A percentile compares a stretch with the other conserved stretches of the same genome.
These are phyloP conservation scores for Mobula birostris DNA, from an alignment of 2,113 vertebrate species.

Conservation along the genomic window DNA sequence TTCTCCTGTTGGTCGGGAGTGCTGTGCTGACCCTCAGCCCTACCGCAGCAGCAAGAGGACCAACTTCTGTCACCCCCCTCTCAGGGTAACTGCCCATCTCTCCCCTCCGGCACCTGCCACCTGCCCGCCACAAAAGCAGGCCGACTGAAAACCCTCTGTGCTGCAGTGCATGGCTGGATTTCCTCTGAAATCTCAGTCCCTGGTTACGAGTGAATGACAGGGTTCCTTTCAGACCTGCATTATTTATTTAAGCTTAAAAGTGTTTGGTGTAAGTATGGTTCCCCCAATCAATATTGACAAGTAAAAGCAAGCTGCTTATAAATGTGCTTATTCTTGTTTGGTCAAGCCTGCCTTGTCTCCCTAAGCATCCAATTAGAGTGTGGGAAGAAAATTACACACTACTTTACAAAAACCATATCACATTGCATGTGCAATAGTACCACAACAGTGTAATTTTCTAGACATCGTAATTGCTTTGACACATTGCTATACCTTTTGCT, in stretches of 20 bases:
- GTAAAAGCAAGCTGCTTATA: background rate
- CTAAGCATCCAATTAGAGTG: constrained; percentile 11
- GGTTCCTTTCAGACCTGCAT: background rate
- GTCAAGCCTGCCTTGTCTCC: constrained; percentile 43
- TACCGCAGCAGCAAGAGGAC: background rate
- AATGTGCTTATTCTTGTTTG: constrained; percentile 43
- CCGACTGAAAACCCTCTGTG: background rate
- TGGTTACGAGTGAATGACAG: background rate
- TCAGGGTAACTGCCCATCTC: background rate
- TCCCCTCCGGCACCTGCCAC: background rate
- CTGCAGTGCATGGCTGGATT: background rate
- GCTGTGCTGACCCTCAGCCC: background rate
- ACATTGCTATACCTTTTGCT: background rate
- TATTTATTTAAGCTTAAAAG: background rate
- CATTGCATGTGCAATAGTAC: background rate
- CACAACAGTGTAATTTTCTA: background rate
- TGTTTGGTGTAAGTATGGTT: background rate
- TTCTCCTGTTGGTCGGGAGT: background rate
- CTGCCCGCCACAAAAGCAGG: too few species aligned
- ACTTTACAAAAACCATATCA: constrained; percentile 12
- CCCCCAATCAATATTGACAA: background rate
- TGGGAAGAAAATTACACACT: constrained; percentile 15
- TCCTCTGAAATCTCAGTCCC: background rate
- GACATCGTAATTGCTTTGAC: background rate
- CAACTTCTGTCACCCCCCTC: background rate